These are phyloP conservation scores for Hippocampus mohnikei DNA, from an alignment of 2,113 vertebrate species.

Conservation along the genomic window DNA sequence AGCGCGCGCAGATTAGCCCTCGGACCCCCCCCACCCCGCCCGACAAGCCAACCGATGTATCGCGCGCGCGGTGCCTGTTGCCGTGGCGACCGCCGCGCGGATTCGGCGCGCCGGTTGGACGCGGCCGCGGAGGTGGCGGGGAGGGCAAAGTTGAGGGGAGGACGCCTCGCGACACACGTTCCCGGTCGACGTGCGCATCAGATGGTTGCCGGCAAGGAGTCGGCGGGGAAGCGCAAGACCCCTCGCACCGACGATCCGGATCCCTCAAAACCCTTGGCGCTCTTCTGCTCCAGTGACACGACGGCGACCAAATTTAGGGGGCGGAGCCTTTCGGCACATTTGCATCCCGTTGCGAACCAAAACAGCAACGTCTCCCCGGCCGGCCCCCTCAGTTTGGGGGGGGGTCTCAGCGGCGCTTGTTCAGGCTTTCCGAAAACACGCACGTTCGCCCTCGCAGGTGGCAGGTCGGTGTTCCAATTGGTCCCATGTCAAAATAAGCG, in stretches of 20 bases:
- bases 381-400: background rate
- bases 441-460: too few species aligned
- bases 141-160: conserved; percentile 27
- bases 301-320: background rate
- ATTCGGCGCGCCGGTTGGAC: conserved; percentile 79
- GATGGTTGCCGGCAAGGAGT: background rate
- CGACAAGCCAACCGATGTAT: conserved; percentile 62
- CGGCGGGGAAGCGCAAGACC: conserved; percentile 10
- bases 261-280: background rate
- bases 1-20: conserved; percentile 60
- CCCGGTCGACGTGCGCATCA: conserved; percentile 20
- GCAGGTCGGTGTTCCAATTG: too few species aligned
- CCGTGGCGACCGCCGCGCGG: conserved; percentile 72
- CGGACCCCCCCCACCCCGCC: conserved; percentile 36
- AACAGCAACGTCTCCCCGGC: background rate
- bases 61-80: conserved; percentile 71
- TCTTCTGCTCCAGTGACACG: background rate
- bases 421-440: too few species aligned
- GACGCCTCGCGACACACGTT: conserved; percentile 52
- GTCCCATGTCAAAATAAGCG: too few species aligned
- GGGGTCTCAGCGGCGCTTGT: background rate
- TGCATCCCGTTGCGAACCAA: background rate
- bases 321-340: background rate
- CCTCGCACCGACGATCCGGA: conserved; percentile 34
- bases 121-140: conserved; percentile 61